Percentiles rank a stretch among this genome's conserved stretches.
Evolutionary conservation across 2,888 invertebrate species (phyloP).

Genomic region (Phoenoteleia sp.): DNA sequence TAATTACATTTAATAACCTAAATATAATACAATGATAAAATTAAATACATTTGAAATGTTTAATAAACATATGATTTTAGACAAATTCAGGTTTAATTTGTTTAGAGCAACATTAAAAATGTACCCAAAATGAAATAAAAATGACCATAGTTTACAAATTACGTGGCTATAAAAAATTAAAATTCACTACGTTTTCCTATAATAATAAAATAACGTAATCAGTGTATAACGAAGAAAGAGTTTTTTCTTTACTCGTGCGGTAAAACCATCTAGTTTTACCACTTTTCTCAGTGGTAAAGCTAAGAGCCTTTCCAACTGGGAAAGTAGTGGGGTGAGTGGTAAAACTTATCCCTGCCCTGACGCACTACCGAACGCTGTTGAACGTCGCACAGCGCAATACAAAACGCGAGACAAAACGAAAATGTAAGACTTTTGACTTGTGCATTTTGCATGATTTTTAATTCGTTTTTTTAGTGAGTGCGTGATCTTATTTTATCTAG

Average conservation of each 20-base stretch:
- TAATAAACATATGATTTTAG: no score
- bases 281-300: constrained; percentile 7
- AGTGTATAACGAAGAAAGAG: no score
- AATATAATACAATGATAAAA: no score
- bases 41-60: no score
- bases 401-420: neutral
- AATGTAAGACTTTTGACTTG: neutral
- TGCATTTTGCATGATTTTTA: neutral
- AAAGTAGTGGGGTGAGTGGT: constrained; percentile 22
- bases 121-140: no score
- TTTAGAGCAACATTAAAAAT: no score
- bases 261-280: constrained; percentile 28
- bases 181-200: no score
- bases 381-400: neutral
- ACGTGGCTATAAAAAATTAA: no score
- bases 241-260: constrained; percentile 32
- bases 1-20: no score
- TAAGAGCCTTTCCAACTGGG: constrained; percentile 6
- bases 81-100: no score
- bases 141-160: no score
- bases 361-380: neutral
- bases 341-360: constrained; percentile 18
- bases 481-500: neutral
- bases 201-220: no score
- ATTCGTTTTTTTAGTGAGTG: constrained; percentile 34